Evolutionary conservation across 2,113 vertebrate species (phyloP).

Genomic region (Scomber scombrus): DNA sequence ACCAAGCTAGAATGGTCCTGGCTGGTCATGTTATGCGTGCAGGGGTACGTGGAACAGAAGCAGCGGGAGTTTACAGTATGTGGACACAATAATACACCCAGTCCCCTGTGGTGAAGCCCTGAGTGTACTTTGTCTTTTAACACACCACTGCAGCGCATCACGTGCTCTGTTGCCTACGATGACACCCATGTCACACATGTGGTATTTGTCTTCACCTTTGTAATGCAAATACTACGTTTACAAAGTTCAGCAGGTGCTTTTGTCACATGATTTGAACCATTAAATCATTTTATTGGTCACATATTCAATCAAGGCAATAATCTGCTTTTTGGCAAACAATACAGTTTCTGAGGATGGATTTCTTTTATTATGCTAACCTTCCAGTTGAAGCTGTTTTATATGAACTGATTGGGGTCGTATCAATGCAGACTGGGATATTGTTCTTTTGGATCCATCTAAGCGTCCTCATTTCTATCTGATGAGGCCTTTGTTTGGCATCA

Average conservation of each 20-base stretch:
- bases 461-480: slow-evolving; percentile 43
- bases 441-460: slow-evolving; percentile 27
- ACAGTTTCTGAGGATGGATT: neutral
- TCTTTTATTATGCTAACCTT: neutral
- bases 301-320: neutral
- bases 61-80: slow-evolving; percentile 8
- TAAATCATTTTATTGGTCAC: neutral
- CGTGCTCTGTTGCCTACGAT: slow-evolving; percentile 17
- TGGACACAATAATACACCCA: slow-evolving; percentile 21
- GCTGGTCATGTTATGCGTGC: slow-evolving; percentile 21
- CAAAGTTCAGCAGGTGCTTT: neutral
- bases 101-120: slow-evolving; percentile 18
- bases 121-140: slow-evolving; percentile 38
- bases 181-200: neutral
- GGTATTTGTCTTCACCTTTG: slow-evolving; percentile 8
- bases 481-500: slow-evolving; percentile 65
- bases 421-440: slow-evolving; percentile 17
- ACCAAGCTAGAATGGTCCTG: slow-evolving; percentile 69
- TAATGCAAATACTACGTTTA: slow-evolving; percentile 19
- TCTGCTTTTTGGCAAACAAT: neutral
- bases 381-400: slow-evolving; percentile 2
- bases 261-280: neutral
- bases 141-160: neutral
- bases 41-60: slow-evolving; percentile 31
- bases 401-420: neutral